Base-by-base conservation (phyloP, 1,140 invertebrate species). In the Heliconius melpomene region DNA sequence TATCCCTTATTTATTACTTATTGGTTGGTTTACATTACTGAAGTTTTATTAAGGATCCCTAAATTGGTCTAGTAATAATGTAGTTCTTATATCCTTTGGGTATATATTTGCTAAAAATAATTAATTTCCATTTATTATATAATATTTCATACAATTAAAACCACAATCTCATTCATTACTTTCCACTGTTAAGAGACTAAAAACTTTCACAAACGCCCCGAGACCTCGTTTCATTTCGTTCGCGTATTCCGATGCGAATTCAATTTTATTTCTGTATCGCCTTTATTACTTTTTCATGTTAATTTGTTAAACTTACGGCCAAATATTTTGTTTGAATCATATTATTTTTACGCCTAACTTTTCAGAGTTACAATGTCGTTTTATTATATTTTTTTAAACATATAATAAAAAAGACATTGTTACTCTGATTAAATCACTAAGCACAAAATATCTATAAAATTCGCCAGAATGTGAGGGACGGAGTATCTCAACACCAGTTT, bases 121-220 rank as follows among this genome's bases (percentile, higher is more conserved):
- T 36, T 36, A 6, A 36, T 36, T 36, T 36, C 32, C 0, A 50
- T 6, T 36, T 36, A 36, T 50, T 5, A 50, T 50, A 50, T 5
- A 50, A 50, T 13, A 60, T 13, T 11, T 74, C 54, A 32, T 78
- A 50, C 74, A 74, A 77, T 72, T 77, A 77, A 50, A 16, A 50
- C 75, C 75, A 80, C 38, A 66, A 40, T 36, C 72, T 60, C 32
- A 20, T 73, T 66, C 75, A 71, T 74, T 72, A 72, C 72, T 81
- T 81, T 81, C 75, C 74, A 74, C 40, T 81, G 75, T 76, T 72
- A 81, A 81, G 79, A 80, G 79, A 71, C 75, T 80, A 75, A 71
- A 80, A 80, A 77, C 71, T 81, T 80, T 78, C 36, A 75, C 75
- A 75, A 81, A 76, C 71, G 54, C 75, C 54, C 71, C 71, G 75